phyloP scores from a whole-genome alignment of 92 coral and sea anemone species.

The Umimayanthus kanabou region DNA sequence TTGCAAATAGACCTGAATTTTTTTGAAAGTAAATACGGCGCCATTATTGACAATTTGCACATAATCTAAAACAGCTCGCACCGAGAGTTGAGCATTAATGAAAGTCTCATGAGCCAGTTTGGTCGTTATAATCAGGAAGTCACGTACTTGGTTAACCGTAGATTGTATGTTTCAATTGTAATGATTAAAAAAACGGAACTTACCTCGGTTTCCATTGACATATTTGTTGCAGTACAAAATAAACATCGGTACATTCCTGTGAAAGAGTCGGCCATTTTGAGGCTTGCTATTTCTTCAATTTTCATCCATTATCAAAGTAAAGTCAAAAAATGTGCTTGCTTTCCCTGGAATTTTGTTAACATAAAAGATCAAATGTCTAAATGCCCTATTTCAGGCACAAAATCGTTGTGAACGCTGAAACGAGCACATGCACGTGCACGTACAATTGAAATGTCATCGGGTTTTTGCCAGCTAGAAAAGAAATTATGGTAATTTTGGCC shows the following conservation, averaged over 20 bases:
- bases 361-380: background rate
- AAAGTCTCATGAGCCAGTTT: background rate
- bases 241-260: background rate
- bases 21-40: background rate
- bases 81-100: background rate
- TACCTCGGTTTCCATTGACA: background rate
- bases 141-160: constrained; percentile 1
- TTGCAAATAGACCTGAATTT: background rate
- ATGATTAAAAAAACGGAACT: background rate
- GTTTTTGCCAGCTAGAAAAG: background rate
- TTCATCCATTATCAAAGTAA: background rate
- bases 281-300: background rate
- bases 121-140: background rate
- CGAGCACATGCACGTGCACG: background rate
- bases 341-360: background rate
- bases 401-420: background rate
- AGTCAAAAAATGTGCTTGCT: background rate
- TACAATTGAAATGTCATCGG: background rate
- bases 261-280: background rate
- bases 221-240: background rate
- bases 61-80: background rate
- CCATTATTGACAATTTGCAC: background rate
- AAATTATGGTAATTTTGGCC: no score
- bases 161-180: background rate
- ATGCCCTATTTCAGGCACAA: background rate